Percentiles rank a stretch among this genome's conserved stretches.
These are phyloP conservation scores for Watersipora subatra DNA, from an alignment of 1,140 invertebrate genomes.

Conservation along the genomic window DNA sequence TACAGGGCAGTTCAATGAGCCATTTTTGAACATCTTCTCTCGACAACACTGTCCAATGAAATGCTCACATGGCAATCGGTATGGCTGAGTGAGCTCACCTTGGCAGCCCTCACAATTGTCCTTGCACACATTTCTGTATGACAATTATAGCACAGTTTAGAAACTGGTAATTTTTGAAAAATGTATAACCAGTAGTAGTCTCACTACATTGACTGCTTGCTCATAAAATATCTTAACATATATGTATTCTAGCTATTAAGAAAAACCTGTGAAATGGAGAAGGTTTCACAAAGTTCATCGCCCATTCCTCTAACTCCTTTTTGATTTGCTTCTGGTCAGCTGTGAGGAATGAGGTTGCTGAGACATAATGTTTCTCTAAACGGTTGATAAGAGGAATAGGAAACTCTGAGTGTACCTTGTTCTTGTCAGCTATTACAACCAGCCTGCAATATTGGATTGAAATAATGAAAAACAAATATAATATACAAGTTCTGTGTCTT, in stretches of 20 bases:
- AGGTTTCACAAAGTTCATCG: constrained; percentile 14
- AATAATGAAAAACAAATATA: background rate
- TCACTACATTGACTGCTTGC: background rate
- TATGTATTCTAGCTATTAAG: background rate
- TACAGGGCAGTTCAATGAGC: background rate
- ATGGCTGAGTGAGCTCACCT: background rate
- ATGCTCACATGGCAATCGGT: background rate
- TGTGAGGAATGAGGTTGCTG: constrained; percentile 20
- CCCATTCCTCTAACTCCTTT: constrained; percentile 20
- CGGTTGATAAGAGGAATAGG: constrained; percentile 34
- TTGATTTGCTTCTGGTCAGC: constrained; percentile 16
- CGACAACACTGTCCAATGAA: background rate
- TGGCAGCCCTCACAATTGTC: background rate
- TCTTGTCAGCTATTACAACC: constrained; percentile 32
- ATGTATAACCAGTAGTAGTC: background rate
- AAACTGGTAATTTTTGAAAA: background rate
- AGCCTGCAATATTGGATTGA: constrained; percentile 13
- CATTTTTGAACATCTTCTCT: background rate
- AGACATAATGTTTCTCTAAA: constrained; percentile 31
- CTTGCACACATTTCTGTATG: background rate
- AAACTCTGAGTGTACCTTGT: constrained; percentile 28
- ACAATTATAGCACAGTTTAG: background rate
- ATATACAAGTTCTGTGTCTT: no score
- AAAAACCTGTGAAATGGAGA: background rate
- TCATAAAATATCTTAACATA: background rate